Evolutionary conservation across 2,888 invertebrate species (phyloP).

Genomic region (Hydrotaea diabolus): DNA sequence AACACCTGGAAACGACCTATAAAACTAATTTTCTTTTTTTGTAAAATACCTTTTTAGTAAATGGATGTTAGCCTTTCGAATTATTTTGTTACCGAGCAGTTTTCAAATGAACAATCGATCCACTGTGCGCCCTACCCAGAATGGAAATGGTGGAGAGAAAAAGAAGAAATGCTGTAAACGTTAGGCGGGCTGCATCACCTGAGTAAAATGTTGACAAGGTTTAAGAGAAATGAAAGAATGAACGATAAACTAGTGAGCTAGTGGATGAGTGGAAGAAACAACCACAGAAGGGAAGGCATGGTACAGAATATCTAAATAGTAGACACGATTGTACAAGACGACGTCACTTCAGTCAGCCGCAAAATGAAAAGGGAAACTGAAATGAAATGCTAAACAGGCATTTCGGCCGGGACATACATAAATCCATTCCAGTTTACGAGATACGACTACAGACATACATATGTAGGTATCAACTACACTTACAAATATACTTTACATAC

Average conservation of each 20-base stretch:
- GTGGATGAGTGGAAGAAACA: not conserved
- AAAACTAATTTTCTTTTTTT: too few relatives aligned
- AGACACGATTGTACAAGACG: not conserved
- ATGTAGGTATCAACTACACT: too few relatives aligned
- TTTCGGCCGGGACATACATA: not conserved
- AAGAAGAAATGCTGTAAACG: not conserved
- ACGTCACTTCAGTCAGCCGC: not conserved
- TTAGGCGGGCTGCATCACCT: constrained; percentile 19
- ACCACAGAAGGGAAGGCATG: not conserved
- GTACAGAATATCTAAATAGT: constrained; percentile 10
- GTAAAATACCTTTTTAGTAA: too few relatives aligned
- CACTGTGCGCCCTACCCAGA: too few relatives aligned
- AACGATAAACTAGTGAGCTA: not conserved
- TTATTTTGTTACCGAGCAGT: too few relatives aligned
- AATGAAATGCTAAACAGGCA: constrained; percentile 12
- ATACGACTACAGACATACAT: not conserved
- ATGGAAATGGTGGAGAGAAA: not conserved
- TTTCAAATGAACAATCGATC: too few relatives aligned
- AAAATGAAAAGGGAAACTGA: constrained; percentile 29
- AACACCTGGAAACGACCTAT: too few relatives aligned
- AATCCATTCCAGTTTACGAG: not conserved
- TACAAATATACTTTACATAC: not conserved
- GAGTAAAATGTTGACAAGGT: not conserved
- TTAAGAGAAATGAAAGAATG: not conserved
- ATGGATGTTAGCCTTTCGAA: too few relatives aligned